phyloP scores from a whole-genome alignment of 1,140 invertebrate species.

The Caenorhabditis brenneri region DNA sequence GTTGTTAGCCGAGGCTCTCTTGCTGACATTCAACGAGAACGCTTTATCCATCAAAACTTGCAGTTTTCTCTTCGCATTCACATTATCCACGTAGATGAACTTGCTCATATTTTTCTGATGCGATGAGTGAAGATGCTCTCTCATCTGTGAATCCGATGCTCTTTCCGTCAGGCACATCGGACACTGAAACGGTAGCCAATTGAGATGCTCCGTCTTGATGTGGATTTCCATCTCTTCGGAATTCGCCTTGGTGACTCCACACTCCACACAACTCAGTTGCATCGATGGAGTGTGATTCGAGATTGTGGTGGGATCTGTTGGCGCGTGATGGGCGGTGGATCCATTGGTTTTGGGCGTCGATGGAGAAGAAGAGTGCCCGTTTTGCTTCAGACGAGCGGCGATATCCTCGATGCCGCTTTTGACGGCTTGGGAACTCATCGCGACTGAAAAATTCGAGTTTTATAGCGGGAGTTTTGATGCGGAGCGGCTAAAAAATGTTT shows the following conservation, averaged over 20 bases:
- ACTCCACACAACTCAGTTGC: conserved; percentile 53
- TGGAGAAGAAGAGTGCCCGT: neutral
- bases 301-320: conserved; percentile 19
- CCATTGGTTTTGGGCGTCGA: neutral
- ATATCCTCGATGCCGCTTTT: conserved; percentile 33
- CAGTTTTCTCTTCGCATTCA: conserved; percentile 62
- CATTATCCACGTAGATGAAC: conserved; percentile 67
- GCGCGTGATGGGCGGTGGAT: neutral
- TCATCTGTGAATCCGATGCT: conserved; percentile 67
- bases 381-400: neutral
- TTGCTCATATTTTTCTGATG: conserved; percentile 66
- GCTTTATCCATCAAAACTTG: conserved; percentile 66
- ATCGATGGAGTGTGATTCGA: conserved; percentile 47
- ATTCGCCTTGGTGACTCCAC: conserved; percentile 50
- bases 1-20: neutral
- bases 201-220: conserved; percentile 69
- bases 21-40: conserved; percentile 53
- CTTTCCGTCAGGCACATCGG: conserved; percentile 60
- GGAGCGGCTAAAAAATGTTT: too few species aligned
- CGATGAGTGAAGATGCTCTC: conserved; percentile 68
- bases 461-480: too few species aligned
- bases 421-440: neutral
- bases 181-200: conserved; percentile 69
- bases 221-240: conserved; percentile 60
- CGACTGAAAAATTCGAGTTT: conserved; percentile 1